phyloP scores from a whole-genome alignment of 2,888 invertebrate genomes.

The Clusia tigrina region DNA sequence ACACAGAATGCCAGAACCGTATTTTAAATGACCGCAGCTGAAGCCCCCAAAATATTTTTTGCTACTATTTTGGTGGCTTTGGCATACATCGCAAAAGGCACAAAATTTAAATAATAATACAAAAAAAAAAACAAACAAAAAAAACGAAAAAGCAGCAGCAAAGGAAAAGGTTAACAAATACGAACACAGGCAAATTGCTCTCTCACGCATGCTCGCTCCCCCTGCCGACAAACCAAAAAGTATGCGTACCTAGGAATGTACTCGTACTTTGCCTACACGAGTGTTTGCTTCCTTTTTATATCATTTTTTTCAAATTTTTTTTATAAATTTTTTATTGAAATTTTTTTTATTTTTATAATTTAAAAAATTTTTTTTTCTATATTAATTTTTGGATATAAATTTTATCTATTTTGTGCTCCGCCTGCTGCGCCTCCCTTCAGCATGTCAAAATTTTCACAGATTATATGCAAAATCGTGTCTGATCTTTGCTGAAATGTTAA shows the following conservation, averaged over 20 bases:
- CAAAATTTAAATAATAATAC: neutral
- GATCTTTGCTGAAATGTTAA: neutral
- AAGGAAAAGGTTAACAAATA: constrained; percentile 8
- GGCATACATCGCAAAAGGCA: neutral
- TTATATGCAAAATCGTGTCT: constrained; percentile 12
- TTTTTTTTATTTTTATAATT: neutral
- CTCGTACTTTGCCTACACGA: too few species aligned
- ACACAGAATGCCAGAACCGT: neutral
- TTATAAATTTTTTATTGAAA: too few species aligned
- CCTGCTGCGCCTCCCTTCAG: neutral
- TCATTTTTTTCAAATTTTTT: too few species aligned
- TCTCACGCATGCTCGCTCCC: too few species aligned
- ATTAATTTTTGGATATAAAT: too few species aligned
- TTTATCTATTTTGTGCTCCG: neutral
- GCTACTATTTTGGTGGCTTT: neutral
- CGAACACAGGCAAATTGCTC: too few species aligned
- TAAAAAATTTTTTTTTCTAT: neutral
- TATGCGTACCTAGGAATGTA: too few species aligned
- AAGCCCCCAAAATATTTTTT: neutral
- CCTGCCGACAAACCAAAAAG: too few species aligned
- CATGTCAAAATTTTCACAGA: constrained; percentile 9
- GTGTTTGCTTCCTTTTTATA: too few species aligned
- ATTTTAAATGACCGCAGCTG: neutral
- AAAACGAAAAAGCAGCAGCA: neutral
- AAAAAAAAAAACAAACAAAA: neutral